phyloP scores from a whole-genome alignment of 2,888 invertebrate species.

The Taphrorychus bicolor region DNA sequence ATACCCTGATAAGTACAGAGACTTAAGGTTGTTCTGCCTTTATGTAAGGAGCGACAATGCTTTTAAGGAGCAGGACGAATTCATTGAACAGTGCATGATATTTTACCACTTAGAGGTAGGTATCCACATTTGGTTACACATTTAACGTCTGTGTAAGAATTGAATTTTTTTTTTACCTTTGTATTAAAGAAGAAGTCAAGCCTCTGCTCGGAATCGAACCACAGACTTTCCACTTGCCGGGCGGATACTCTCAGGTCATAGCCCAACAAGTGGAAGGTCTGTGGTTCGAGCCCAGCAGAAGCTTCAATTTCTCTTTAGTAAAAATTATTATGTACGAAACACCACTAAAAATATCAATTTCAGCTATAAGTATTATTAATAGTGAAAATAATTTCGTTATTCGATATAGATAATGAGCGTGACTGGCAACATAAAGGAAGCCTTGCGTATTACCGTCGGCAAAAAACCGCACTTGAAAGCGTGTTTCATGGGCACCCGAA shows the following conservation, averaged over 20 bases:
- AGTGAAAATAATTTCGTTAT: background rate
- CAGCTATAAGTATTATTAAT: background rate
- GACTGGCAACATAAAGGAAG: slow-evolving; percentile 74
- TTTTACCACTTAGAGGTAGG: slow-evolving; percentile 73
- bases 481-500: slow-evolving; percentile 90
- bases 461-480: slow-evolving; percentile 73
- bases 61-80: slow-evolving; percentile 86
- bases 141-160: too few species aligned
- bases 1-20: slow-evolving; percentile 50
- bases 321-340: too few species aligned
- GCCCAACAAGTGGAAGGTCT: too few species aligned
- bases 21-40: slow-evolving; percentile 67
- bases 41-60: slow-evolving; percentile 83
- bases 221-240: too few species aligned
- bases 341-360: too few species aligned
- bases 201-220: too few species aligned
- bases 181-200: too few species aligned
- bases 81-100: slow-evolving; percentile 73
- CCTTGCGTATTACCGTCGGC: slow-evolving; percentile 69
- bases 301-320: too few species aligned
- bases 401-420: slow-evolving; percentile 65
- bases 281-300: too few species aligned
- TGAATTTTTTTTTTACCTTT: too few species aligned
- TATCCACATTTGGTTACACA: too few species aligned
- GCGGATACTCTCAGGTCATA: too few species aligned